Conservation (phyloP, 2,113 vertebrate genomes). For the Eupsittula cactorum region DNA sequence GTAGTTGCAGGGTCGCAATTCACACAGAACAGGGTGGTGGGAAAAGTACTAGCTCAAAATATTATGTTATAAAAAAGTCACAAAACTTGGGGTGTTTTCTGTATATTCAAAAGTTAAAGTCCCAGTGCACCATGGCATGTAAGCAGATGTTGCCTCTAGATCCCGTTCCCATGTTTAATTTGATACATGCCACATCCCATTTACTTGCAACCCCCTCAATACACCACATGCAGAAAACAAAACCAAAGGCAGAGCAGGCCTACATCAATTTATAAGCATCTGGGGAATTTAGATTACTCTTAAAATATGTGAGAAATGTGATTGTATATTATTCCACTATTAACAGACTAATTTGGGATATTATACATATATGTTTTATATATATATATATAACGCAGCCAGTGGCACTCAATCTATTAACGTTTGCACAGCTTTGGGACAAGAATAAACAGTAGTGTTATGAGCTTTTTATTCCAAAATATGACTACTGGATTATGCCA, state of each 20-base stretch:
- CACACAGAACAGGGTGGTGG: not conserved
- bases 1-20: not conserved
- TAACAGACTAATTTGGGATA: not conserved
- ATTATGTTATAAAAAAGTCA: not conserved
- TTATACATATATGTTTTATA: not conserved
- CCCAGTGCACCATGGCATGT: not conserved
- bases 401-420: not conserved
- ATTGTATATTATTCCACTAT: conserved; percentile 13
- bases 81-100: not conserved
- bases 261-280: not conserved
- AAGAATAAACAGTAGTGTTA: not conserved
- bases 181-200: not conserved
- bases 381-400: not conserved
- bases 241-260: conserved; percentile 2
- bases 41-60: not conserved
- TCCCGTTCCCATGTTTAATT: not conserved
- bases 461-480: not conserved
- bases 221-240: not conserved
- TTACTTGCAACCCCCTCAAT: not conserved
- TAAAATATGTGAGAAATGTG: conserved; percentile 38
- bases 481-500: not conserved
- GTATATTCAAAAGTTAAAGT: not conserved
- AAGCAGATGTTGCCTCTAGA: not conserved
- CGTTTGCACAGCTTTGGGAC: not conserved
- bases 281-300: conserved; percentile 26